These are phyloP conservation scores for Rhabdornis inornatus DNA, from an alignment of 2,113 vertebrate species.

Conservation along the genomic window DNA sequence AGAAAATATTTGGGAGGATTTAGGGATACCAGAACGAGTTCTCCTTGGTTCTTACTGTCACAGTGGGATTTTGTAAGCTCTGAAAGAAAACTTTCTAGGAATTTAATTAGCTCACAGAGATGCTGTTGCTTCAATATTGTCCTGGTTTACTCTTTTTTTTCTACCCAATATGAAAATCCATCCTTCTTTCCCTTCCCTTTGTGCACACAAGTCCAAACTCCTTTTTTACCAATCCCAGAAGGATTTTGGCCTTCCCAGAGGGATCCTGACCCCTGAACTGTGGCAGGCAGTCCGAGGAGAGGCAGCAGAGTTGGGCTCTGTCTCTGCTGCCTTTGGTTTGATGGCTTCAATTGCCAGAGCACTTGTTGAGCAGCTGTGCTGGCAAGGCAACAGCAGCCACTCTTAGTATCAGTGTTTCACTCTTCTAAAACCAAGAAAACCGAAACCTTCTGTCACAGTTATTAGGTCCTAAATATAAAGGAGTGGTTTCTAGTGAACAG, in stretches of 20 bases:
- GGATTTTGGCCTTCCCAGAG: background rate
- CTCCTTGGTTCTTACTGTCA: background rate
- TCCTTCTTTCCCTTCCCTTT: background rate
- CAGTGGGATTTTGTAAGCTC: background rate
- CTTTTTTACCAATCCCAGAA: background rate
- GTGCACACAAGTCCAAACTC: rapidly evolving
- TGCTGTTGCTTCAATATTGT: background rate
- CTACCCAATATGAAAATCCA: background rate
- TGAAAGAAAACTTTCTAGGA: background rate
- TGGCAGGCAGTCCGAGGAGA: background rate
- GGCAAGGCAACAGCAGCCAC: background rate
- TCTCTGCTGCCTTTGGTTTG: background rate
- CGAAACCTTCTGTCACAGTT: background rate
- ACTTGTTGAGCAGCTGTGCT: background rate
- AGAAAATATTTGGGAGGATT: background rate
- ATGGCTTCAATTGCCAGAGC: background rate
- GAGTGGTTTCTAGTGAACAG: background rate
- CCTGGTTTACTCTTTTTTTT: background rate
- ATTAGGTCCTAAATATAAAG: background rate
- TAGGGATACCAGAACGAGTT: background rate
- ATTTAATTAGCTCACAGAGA: background rate
- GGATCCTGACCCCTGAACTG: background rate
- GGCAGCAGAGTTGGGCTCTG: background rate
- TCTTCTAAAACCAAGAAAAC: background rate
- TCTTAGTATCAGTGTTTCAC: background rate